Evolutionary conservation across 2,888 invertebrate genomes (phyloP).

Genomic region (Idaea dimidiata): DNA sequence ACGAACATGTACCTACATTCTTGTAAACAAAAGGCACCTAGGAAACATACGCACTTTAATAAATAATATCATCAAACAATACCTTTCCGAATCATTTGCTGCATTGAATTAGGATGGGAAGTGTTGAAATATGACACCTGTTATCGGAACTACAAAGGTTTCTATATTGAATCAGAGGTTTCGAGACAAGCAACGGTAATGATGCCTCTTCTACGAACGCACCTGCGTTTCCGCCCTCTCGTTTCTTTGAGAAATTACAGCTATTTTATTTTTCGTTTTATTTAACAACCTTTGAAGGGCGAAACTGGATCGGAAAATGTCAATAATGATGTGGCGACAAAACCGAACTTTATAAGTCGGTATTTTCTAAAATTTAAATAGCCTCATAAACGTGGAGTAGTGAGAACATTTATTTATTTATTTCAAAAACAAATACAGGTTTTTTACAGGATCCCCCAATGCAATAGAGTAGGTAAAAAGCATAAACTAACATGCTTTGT

Average conservation of each 20-base stretch:
- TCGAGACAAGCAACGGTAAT: conserved; percentile 10
- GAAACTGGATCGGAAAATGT: background rate
- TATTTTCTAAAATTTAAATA: too few relatives aligned
- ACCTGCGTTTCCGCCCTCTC: background rate
- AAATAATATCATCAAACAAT: conserved; percentile 43
- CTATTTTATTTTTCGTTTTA: background rate
- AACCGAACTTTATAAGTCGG: too few relatives aligned
- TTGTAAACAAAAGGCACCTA: background rate
- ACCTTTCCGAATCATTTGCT: conserved; percentile 52
- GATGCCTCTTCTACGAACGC: conserved; percentile 4
- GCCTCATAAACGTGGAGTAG: too few relatives aligned
- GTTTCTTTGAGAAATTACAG: background rate
- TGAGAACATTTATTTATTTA: too few relatives aligned
- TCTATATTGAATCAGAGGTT: background rate
- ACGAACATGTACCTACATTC: background rate
- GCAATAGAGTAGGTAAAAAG: too few relatives aligned
- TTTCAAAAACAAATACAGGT: too few relatives aligned
- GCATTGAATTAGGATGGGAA: conserved; percentile 33
- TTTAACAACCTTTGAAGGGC: background rate
- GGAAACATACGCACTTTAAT: conserved; percentile 10
- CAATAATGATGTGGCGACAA: background rate
- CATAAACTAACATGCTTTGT: too few relatives aligned
- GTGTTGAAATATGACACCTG: conserved; percentile 54
- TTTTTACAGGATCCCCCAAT: too few relatives aligned
- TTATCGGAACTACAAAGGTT: conserved; percentile 22